phyloP scores from a whole-genome alignment of 2,113 vertebrate genomes.

The Felis catus region F.catus_Fca126_mat1.0 CM031415.1:116229001-116229500 shows the following conservation, averaged over 20 bases:
- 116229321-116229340: not conserved
- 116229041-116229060: not conserved
- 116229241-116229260: not conserved
- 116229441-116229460: not conserved
- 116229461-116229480: not conserved
- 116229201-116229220: not conserved
- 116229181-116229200: not conserved
- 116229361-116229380: not conserved
- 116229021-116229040: not conserved
- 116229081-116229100: not conserved
- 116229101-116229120: not conserved
- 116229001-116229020: not conserved
- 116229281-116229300: not conserved
- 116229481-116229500: not conserved
- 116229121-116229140: constrained; percentile 6
- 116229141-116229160: not conserved
- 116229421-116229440: not conserved
- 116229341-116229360: not conserved
- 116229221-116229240: not conserved
- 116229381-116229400: not conserved
- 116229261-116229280: not conserved
- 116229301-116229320: constrained; percentile 7
- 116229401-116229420: not conserved
- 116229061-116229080: not conserved
- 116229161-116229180: not conserved